These are phyloP conservation scores for Drosophila hawaiiensis DNA, from an alignment of 2,888 invertebrate species.

Conservation along the genomic window DNA sequence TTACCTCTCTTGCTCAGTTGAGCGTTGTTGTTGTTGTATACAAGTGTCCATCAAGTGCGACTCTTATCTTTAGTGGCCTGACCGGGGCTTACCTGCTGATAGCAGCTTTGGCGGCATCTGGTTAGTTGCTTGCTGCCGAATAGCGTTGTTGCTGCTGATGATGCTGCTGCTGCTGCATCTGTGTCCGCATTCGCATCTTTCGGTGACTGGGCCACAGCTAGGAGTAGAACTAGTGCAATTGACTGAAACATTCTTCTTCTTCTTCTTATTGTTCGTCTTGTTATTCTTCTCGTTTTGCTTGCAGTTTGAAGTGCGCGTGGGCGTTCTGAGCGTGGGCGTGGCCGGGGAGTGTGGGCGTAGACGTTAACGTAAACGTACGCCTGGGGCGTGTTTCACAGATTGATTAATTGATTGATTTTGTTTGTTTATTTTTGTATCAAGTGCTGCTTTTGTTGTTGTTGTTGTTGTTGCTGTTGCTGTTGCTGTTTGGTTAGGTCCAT, in stretches of 20 bases:
- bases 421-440: slow-evolving; percentile 79
- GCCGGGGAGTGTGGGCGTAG: slow-evolving; percentile 4
- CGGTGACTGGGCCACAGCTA: slow-evolving; percentile 33
- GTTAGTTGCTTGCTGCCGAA: slow-evolving; percentile 82
- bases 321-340: slow-evolving; percentile 15
- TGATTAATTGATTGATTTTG: slow-evolving; percentile 79
- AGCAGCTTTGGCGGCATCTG: slow-evolving; percentile 85
- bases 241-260: slow-evolving; percentile 62
- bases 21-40: slow-evolving; percentile 46
- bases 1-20: slow-evolving; percentile 2
- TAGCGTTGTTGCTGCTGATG: slow-evolving; percentile 39
- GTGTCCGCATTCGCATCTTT: slow-evolving; percentile 33
- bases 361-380: slow-evolving; percentile 43
- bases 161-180: slow-evolving; percentile 33
- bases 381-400: slow-evolving; percentile 62
- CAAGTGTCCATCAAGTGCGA: slow-evolving; percentile 73
- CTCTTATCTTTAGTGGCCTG: slow-evolving; percentile 49
- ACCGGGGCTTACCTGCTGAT: slow-evolving; percentile 83
- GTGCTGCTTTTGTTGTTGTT: slow-evolving; percentile 44
- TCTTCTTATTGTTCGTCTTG: slow-evolving; percentile 23
- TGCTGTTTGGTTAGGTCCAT: slow-evolving; percentile 57
- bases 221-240: slow-evolving; percentile 53
- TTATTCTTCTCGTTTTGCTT: slow-evolving; percentile 21
- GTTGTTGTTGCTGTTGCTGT: slow-evolving; percentile 30
- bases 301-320: slow-evolving; percentile 30